A percentile compares a stretch with the other conserved stretches of the same genome.
Evolutionary conservation across 2,113 vertebrate genomes (phyloP).

Genomic region (Vireo altiloquus): DNA sequence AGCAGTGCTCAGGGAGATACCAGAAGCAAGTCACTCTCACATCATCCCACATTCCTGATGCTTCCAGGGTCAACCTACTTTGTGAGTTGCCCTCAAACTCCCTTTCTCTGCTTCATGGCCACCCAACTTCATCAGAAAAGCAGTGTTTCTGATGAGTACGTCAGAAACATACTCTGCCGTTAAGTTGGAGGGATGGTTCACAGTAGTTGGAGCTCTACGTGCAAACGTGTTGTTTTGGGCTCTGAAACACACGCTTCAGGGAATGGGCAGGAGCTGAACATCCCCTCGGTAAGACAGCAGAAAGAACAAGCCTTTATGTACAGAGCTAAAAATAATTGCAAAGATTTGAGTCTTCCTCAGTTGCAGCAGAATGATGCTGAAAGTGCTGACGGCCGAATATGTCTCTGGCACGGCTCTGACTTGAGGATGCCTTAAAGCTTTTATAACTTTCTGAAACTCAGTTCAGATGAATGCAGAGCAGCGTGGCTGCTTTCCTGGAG

Average conservation of each 20-base stretch:
- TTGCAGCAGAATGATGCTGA: neutral
- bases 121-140: neutral
- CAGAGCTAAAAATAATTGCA: slow-evolving; percentile 38
- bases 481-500: neutral
- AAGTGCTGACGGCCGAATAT: neutral
- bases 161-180: no score
- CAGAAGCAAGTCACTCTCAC: neutral
- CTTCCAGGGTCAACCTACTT: neutral
- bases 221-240: neutral
- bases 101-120: neutral
- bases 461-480: neutral
- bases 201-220: neutral
- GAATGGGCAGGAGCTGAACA: neutral
- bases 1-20: neutral
- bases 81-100: fast-evolving
- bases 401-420: neutral
- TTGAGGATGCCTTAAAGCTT: neutral
- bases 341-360: neutral
- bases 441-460: slow-evolving; percentile 4
- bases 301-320: neutral
- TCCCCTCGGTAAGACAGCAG: neutral
- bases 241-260: neutral
- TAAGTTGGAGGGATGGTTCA: neutral
- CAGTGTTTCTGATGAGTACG: neutral
- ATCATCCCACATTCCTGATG: neutral